These are phyloP conservation scores for Mesopsocus fuscifrons DNA, from an alignment of 2,888 invertebrate species.

Conservation along the genomic window DNA sequence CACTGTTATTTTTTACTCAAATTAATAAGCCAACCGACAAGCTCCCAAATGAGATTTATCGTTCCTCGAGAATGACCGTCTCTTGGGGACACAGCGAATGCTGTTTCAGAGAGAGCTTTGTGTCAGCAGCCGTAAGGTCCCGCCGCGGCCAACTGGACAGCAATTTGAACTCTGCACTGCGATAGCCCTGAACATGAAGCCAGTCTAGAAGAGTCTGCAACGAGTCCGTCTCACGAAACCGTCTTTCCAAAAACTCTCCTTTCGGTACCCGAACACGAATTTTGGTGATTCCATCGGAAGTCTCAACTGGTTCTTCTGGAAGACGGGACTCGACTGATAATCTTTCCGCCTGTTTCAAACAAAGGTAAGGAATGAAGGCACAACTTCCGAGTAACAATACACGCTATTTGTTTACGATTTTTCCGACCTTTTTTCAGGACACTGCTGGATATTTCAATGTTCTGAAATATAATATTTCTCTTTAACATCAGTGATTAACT, in stretches of 20 bases:
- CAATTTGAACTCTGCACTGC: conserved; percentile 72
- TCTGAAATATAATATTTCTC: too few species aligned
- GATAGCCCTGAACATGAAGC: conserved; percentile 74
- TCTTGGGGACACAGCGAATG: conserved; percentile 85
- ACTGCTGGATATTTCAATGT: too few species aligned
- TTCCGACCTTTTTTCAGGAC: too few species aligned
- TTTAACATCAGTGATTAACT: too few species aligned
- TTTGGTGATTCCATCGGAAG: conserved; percentile 40
- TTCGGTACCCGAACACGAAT: conserved; percentile 69
- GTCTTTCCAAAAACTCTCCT: conserved; percentile 53
- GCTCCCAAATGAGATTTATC: too few species aligned
- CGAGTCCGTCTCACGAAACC: conserved; percentile 42
- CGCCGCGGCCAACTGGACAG: conserved; percentile 86
- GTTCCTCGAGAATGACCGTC: conserved; percentile 84
- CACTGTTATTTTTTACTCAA: too few species aligned
- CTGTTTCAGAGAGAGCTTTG: conserved; percentile 52
- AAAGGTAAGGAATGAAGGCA: conserved; percentile 13
- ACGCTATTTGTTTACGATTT: too few species aligned
- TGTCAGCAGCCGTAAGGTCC: conserved; percentile 68
- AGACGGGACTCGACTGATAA: conserved; percentile 41
- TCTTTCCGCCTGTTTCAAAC: conserved; percentile 35
- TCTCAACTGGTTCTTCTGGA: conserved; percentile 48
- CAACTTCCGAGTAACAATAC: conserved; percentile 5
- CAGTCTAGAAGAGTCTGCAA: conserved; percentile 64
- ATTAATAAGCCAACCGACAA: too few species aligned